phyloP scores from a whole-genome alignment of 1,140 invertebrate genomes.

The Antheraea mylitta region DNA sequence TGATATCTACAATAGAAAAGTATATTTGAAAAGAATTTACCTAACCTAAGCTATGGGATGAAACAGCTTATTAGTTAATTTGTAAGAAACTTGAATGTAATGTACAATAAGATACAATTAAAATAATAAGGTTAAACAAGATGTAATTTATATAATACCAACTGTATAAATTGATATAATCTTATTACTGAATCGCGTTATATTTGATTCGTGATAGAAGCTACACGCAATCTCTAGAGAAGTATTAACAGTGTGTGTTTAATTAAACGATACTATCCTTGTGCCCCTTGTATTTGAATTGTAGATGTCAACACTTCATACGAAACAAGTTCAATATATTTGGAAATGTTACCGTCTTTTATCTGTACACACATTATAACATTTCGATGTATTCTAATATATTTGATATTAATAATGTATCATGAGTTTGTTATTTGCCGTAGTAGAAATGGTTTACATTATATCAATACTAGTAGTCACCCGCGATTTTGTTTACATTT shows the following conservation, averaged over 20 bases:
- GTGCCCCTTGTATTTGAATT: slow-evolving; percentile 6
- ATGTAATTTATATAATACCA: background rate
- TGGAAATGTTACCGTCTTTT: background rate
- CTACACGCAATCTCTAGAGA: background rate
- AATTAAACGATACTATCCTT: slow-evolving; percentile 10
- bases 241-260: slow-evolving; percentile 3
- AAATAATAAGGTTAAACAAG: background rate
- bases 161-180: background rate
- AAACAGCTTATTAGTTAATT: background rate
- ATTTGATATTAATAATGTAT: background rate
- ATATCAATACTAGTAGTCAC: no score
- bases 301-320: background rate
- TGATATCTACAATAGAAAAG: no score
- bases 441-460: no score
- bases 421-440: background rate
- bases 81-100: background rate
- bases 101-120: background rate
- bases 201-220: background rate
- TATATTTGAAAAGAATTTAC: no score
- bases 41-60: background rate
- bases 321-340: background rate
- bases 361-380: background rate
- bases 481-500: no score
- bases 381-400: background rate
- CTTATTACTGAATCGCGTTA: slow-evolving; percentile 4